Percentiles rank a stretch among this genome's conserved stretches.
Evolutionary conservation across 2,888 invertebrate genomes (phyloP).

Genomic region (Noctua fimbriata): DNA sequence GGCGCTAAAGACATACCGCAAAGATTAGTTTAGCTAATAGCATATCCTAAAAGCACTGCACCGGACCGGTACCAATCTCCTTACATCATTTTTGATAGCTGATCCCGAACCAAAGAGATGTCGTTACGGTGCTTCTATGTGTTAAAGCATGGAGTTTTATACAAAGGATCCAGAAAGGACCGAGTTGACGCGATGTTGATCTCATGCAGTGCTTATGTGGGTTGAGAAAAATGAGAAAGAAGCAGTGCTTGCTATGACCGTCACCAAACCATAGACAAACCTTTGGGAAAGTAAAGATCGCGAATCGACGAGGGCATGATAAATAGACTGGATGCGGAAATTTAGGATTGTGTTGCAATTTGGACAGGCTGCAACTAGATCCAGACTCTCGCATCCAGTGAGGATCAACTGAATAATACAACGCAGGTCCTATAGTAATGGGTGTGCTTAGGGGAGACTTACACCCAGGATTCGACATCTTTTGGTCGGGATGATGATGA

Average conservation of each 20-base stretch:
- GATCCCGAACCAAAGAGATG: too few relatives aligned
- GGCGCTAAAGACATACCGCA: constrained; percentile 18
- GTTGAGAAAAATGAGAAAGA: too few relatives aligned
- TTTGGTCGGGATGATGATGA: neutral
- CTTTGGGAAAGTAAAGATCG: neutral
- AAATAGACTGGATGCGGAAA: neutral
- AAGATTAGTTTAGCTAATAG: neutral
- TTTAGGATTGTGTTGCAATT: neutral
- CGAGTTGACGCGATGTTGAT: neutral
- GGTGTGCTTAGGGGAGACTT: neutral
- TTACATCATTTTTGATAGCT: too few relatives aligned
- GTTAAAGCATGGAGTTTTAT: neutral
- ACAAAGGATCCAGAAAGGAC: neutral
- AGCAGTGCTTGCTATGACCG: too few relatives aligned
- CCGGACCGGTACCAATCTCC: too few relatives aligned
- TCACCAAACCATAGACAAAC: neutral
- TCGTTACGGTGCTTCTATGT: too few relatives aligned
- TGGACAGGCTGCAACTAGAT: neutral
- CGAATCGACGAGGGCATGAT: neutral
- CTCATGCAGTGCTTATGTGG: too few relatives aligned
- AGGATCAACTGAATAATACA: neutral
- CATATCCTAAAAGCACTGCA: neutral
- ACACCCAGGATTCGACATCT: neutral
- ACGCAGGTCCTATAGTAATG: neutral
- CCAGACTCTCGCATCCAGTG: neutral